Evolutionary conservation across 92 coral and sea anemone genomes (phyloP).

Genomic region (Pocillopora grandis): DNA sequence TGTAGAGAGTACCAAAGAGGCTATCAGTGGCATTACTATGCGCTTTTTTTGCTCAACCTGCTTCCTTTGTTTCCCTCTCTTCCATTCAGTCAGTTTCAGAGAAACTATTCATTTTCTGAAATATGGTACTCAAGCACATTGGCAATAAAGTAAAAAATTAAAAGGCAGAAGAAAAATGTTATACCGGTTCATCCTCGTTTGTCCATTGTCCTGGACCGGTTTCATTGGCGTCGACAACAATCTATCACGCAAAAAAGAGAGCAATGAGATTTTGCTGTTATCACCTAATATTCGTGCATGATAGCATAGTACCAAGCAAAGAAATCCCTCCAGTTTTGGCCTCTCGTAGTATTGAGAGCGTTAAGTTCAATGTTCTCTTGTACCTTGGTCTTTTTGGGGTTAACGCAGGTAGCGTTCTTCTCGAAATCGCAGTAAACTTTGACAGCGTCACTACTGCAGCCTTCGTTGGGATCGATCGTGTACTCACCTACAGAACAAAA

Average conservation of each 20-base stretch:
- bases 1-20: too few relatives aligned
- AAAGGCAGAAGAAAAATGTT: not conserved
- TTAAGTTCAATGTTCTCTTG: not conserved
- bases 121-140: not conserved
- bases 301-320: too few relatives aligned
- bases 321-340: too few relatives aligned
- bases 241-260: not conserved
- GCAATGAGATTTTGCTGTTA: too few relatives aligned
- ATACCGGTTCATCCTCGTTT: slow-evolving; percentile 54
- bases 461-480: slow-evolving; percentile 75
- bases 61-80: too few relatives aligned
- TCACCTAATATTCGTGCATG: too few relatives aligned
- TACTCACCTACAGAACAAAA: slow-evolving; percentile 31
- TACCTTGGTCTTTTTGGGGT: slow-evolving; percentile 56
- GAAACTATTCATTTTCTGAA: not conserved
- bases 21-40: too few relatives aligned
- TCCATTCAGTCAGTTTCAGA: too few relatives aligned
- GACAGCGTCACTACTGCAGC: slow-evolving; percentile 66
- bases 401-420: slow-evolving; percentile 57
- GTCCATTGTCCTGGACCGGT: slow-evolving; percentile 53
- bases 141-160: too few relatives aligned
- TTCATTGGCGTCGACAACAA: slow-evolving; percentile 29
- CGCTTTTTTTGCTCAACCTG: too few relatives aligned
- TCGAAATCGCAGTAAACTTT: slow-evolving; percentile 63
- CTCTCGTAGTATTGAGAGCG: too few relatives aligned